Conservation (phyloP, 2,888 invertebrate genomes). For the Ornithoptera alexandrae region DNA sequence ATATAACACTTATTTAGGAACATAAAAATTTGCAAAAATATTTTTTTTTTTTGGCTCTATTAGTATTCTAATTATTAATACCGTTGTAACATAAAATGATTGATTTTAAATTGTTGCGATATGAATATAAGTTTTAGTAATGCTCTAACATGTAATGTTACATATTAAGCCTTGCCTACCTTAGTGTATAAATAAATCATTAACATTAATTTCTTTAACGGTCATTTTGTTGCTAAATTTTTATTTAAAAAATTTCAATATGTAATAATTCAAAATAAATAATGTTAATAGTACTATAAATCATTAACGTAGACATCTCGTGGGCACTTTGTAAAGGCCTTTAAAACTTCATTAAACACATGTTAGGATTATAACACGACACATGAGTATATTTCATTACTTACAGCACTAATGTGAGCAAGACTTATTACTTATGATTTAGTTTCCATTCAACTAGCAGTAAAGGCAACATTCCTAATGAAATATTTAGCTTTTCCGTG, state of each 20-base stretch:
- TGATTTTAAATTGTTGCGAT: not conserved
- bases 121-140: not conserved
- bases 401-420: not conserved
- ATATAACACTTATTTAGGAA: conserved; percentile 59
- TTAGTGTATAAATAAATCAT: not conserved
- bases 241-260: not conserved
- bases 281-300: not conserved
- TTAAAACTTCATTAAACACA: not conserved
- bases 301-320: not conserved
- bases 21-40: conserved; percentile 64
- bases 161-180: not conserved
- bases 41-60: conserved; percentile 58
- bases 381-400: not conserved
- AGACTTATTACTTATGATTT: not conserved
- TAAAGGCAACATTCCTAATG: not conserved
- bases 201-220: not conserved
- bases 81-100: conserved; percentile 26
- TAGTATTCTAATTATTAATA: conserved; percentile 36
- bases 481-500: not conserved
- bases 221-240: not conserved
- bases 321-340: not conserved
- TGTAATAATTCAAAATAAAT: not conserved
- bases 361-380: not conserved
- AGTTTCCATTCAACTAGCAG: not conserved
- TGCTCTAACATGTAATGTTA: not conserved